These are phyloP conservation scores for Ectemnius cavifrons DNA, from an alignment of 2,888 invertebrate genomes.

Conservation along the genomic window DNA sequence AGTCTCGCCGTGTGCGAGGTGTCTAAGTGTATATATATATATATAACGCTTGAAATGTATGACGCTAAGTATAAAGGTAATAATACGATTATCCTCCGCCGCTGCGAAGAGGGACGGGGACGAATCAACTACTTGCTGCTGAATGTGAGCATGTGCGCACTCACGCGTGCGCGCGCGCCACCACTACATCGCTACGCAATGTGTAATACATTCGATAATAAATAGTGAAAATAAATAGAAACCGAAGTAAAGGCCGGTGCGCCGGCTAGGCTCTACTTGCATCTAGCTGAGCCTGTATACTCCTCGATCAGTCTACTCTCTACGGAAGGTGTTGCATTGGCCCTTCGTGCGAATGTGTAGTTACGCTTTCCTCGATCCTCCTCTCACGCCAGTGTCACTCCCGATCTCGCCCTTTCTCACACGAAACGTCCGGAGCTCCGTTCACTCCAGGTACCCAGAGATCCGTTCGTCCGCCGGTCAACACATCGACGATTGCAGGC, in stretches of 20 bases:
- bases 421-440: neutral
- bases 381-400: slow-evolving; percentile 3
- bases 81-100: neutral
- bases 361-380: slow-evolving; percentile 6
- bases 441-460: no score
- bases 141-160: no score
- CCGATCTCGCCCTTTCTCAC: neutral
- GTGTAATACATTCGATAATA: slow-evolving; percentile 41
- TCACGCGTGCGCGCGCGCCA: no score
- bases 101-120: no score
- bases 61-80: neutral
- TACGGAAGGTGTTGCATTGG: slow-evolving; percentile 52
- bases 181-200: no score
- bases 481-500: neutral
- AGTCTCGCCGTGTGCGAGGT: slow-evolving; percentile 3
- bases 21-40: no score
- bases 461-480: slow-evolving; percentile 4
- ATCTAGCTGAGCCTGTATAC: neutral
- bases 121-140: no score
- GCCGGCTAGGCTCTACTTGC: no score
- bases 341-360: neutral
- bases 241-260: slow-evolving; percentile 19
- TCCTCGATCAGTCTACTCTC: slow-evolving; percentile 66
- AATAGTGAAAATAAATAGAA: slow-evolving; percentile 50
- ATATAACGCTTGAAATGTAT: neutral